These are phyloP conservation scores for Eristalis intricaria DNA, from an alignment of 2,888 invertebrate species.

Conservation along the genomic window DNA sequence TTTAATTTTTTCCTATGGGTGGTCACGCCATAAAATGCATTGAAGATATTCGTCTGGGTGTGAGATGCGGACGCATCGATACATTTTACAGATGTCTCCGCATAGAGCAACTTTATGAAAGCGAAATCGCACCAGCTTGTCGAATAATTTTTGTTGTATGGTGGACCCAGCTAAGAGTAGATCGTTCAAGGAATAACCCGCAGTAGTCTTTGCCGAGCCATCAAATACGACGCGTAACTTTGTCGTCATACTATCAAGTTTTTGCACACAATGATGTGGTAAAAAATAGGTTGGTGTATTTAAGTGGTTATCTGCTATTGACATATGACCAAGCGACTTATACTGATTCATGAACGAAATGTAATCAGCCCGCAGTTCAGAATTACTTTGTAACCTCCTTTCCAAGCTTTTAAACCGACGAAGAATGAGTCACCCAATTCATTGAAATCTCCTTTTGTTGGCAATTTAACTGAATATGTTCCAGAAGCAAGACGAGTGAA, in stretches of 20 bases:
- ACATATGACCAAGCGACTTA: slow-evolving; percentile 44
- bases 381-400: slow-evolving; percentile 42
- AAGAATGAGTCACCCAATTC: slow-evolving; percentile 48
- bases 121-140: slow-evolving; percentile 44
- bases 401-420: slow-evolving; percentile 58
- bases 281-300: slow-evolving; percentile 33
- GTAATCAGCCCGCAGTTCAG: slow-evolving; percentile 30
- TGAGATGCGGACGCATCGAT: slow-evolving; percentile 54
- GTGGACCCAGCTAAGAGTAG: slow-evolving; percentile 38
- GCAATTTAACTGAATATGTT: slow-evolving; percentile 52
- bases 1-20: not conserved
- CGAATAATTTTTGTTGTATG: slow-evolving; percentile 47
- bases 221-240: slow-evolving; percentile 35
- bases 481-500: slow-evolving; percentile 41
- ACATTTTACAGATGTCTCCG: slow-evolving; percentile 70
- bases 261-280: slow-evolving; percentile 52
- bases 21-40: no score
- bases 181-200: slow-evolving; percentile 18
- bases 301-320: slow-evolving; percentile 24
- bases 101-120: slow-evolving; percentile 44
- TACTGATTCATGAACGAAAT: slow-evolving; percentile 41
- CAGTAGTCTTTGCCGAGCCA: slow-evolving; percentile 54
- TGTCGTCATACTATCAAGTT: slow-evolving; percentile 26
- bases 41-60: slow-evolving; percentile 44
- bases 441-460: slow-evolving; percentile 18